Conservation (phyloP, 2,113 vertebrate species). For the Salminus brasiliensis region DNA sequence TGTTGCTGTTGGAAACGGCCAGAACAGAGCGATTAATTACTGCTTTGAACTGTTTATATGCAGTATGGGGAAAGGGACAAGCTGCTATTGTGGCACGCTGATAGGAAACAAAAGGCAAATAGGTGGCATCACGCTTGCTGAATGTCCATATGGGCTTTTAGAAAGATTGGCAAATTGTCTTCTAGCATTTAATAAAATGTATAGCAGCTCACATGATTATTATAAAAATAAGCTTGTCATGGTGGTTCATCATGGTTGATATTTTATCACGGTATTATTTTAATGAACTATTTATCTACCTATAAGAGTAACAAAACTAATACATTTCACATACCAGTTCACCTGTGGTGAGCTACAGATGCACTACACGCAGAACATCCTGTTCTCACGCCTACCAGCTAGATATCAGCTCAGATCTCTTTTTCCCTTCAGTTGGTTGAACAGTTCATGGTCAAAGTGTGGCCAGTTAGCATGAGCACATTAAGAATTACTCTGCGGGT, state of each 20-base stretch:
- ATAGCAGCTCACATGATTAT: neutral
- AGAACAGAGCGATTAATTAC: constrained; percentile 45
- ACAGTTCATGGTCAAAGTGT: constrained; percentile 42
- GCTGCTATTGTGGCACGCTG: constrained; percentile 42
- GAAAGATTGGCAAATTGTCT: neutral
- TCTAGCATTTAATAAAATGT: neutral
- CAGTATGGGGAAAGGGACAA: constrained; percentile 47
- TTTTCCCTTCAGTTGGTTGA: constrained; percentile 20
- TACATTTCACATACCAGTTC: neutral
- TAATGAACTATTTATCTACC: no score
- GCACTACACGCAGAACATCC: neutral
- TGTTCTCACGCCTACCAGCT: neutral
- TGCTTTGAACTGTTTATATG: constrained; percentile 45
- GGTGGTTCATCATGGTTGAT: neutral
- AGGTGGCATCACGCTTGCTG: constrained; percentile 20
- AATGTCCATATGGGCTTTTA: constrained; percentile 38
- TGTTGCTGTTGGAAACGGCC: constrained; percentile 27
- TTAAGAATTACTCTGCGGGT: constrained; percentile 36
- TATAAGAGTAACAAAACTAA: no score
- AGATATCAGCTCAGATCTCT: neutral
- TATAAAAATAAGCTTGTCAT: neutral
- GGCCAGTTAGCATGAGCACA: constrained; percentile 47
- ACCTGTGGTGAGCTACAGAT: neutral
- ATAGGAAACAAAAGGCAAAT: constrained; percentile 48
- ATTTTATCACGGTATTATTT: no score